A percentile compares a stretch with the other conserved stretches of the same genome.
phyloP scores from a whole-genome alignment of 2,888 invertebrate species.

The Leptodirus hochenwartii region DNA sequence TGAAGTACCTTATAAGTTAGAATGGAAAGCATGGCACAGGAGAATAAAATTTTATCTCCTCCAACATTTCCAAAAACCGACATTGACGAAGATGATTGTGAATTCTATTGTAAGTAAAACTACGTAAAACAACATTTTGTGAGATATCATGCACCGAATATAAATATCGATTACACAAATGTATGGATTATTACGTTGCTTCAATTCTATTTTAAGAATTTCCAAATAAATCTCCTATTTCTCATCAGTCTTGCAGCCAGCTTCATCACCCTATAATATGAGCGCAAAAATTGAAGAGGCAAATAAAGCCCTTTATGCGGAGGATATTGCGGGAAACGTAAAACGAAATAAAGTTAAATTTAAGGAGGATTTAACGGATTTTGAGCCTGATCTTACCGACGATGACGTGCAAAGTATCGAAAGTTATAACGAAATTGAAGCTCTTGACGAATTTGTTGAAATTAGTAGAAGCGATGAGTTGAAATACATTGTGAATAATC shows the following conservation, averaged over 20 bases:
- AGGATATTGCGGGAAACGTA: no score
- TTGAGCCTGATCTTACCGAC: slow-evolving; percentile 28
- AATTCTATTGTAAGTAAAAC: no score
- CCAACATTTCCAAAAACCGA: no score
- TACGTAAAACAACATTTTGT: no score
- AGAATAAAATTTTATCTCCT: no score
- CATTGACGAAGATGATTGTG: no score
- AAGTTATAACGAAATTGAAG: slow-evolving; percentile 20
- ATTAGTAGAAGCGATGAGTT: slow-evolving; percentile 8
- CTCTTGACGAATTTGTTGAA: slow-evolving; percentile 11
- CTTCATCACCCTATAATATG: slow-evolving; percentile 34
- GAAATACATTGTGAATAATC: slow-evolving; percentile 8
- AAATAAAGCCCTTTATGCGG: slow-evolving; percentile 30
- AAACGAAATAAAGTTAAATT: slow-evolving; percentile 35
- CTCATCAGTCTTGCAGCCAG: slow-evolving; percentile 27
- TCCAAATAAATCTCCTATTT: slow-evolving; percentile 1
- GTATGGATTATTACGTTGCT: no score
- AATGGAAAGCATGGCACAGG: no score
- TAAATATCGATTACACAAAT: no score
- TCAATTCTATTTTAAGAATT: slow-evolving; percentile 2
- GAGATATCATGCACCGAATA: slow-evolving; percentile 13
- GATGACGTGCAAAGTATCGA: slow-evolving; percentile 26
- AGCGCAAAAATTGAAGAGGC: slow-evolving; percentile 34
- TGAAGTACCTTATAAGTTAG: no score
- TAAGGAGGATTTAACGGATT: slow-evolving; percentile 29